Base-by-base conservation (phyloP, 2,888 invertebrate species). In the Stictocephala bisonia region DNA sequence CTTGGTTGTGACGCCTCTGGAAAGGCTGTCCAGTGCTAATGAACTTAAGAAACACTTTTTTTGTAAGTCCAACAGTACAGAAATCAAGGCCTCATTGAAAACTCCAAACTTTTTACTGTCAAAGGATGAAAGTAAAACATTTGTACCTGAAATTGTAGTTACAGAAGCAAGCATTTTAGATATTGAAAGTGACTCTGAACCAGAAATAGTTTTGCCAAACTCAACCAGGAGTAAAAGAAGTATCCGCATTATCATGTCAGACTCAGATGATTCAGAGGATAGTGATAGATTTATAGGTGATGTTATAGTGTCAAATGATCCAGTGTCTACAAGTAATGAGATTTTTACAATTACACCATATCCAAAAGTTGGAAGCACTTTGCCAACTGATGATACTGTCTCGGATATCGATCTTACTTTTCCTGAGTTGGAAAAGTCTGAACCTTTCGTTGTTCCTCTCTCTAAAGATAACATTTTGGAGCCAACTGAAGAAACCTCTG, bases 401-500 rank as follows among this genome's bases (percentile, higher is more conserved):
- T 41, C 56, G 13, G 58, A 40, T 2, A 18, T 40, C 7, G 44
- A 71, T 44, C 27, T n/a, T 1, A 41, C 41, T 0, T 69, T 69
- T 29, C 20, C n/a, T 9, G 48, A 58, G 11, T 15, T 15, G 15
- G 27, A 41, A 3, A 35, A 7, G 11, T 3, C 56, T 1, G 58
- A 44, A 20, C 22, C 58, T 9, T 71, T 71, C 20, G 22, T 71
- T 9, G 58, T 71, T 7, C 44, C 58, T 0, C 31, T 27, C 13
- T 9, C 7, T 24, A 41, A 64, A 44, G 11, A n/a, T 1, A 26
- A 56, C 40, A 11, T 24, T 29, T 6, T 7, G 11, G 24, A 11
- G 2, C 11, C 44, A 1, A 2, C 40, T 13, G 85, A 86, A 56
- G 85, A 86, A 79, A 86, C 86, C 72, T 86, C 86, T n/a, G 88